Base-by-base conservation (phyloP, 1,140 invertebrate species). In the Campoletis sonorensis region DNA sequence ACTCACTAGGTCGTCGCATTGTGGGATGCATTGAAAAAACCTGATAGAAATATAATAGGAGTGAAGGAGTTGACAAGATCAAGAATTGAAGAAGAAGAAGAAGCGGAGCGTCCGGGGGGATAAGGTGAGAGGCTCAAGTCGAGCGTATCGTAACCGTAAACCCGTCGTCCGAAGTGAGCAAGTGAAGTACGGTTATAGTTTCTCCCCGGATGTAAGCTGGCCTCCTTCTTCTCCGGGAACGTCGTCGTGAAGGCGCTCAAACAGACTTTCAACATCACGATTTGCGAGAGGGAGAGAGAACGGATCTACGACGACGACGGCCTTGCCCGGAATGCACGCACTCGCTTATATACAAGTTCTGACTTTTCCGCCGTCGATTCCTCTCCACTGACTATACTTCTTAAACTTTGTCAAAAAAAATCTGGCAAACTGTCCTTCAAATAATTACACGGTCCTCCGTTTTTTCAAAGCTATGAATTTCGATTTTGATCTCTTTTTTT, bases 181-280 rank as follows among this genome's bases (percentile, higher is more conserved):
- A 85, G 84, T 86, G 81, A 89, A 89, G 88, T 88, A 90, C 89
- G 87, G 88, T 88, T 90, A 70, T 70, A 91, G 89, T 91, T 90
- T 91, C 89, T 88, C 88, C 87, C 89, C 90, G 90, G 90, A 90
- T 91, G 88, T 88, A 84, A 85, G 81, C 73, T 89, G 89, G 88
- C 90, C 90, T 91, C 89, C 88, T 91, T 91, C 88, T 77, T 54
- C 75, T 27, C 5, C 54, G 75, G 26, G 75, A 54, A 54, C 26
- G 40, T 45, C 8, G 21, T 16, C 45, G 75, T 11, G 18, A 8
- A 16, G 49, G 73, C n/a, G 51, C 21, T 15, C 51, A 40, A n/a
- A 54, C 51, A 70, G 75, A 30, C 75, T 58, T 30, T 27, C 54
- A 64, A 54, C 54, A 26, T 3, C 45, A n/a, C 75, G 51, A 30